Percentiles rank a stretch among this genome's conserved stretches.
phyloP scores from a whole-genome alignment of 2,888 invertebrate genomes.

The Monopis laevigella region DNA sequence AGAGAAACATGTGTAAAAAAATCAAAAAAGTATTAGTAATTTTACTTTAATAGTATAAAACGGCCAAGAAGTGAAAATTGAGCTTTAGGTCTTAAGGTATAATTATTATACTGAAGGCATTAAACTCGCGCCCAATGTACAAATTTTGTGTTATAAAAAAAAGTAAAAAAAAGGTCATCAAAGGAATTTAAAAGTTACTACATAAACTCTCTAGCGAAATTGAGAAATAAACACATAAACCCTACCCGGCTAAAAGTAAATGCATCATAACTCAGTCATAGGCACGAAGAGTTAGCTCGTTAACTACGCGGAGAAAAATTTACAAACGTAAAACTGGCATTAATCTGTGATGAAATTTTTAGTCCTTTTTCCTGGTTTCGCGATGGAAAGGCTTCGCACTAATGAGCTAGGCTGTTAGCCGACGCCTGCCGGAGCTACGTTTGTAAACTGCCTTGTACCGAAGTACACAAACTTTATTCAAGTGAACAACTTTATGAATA shows the following conservation, averaged over 20 bases:
- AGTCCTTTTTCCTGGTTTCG: slow-evolving; percentile 27
- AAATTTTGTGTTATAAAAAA: no score
- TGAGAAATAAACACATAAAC: slow-evolving; percentile 49
- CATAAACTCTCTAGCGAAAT: slow-evolving; percentile 36
- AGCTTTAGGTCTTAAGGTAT: no score
- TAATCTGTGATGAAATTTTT: slow-evolving; percentile 31
- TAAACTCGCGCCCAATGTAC: no score
- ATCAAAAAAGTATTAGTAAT: no score
- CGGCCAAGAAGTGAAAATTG: no score
- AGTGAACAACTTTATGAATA: neutral
- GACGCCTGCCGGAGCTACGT: slow-evolving; percentile 20
- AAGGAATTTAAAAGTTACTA: no score
- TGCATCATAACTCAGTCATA: slow-evolving; percentile 52
- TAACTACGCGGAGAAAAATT: slow-evolving; percentile 43
- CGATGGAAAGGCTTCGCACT: slow-evolving; percentile 33
- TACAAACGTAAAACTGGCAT: slow-evolving; percentile 43
- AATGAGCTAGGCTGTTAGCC: slow-evolving; percentile 52
- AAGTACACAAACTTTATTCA: neutral
- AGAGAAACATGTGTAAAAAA: no score
- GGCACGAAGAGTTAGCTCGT: slow-evolving; percentile 49
- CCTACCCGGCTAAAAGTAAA: slow-evolving; percentile 35
- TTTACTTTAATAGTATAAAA: no score
- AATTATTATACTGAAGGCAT: no score
- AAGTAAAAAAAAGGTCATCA: no score
- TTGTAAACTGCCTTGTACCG: slow-evolving; percentile 1